phyloP scores from a whole-genome alignment of 2,888 invertebrate genomes.

The Cybosia mesomella region DNA sequence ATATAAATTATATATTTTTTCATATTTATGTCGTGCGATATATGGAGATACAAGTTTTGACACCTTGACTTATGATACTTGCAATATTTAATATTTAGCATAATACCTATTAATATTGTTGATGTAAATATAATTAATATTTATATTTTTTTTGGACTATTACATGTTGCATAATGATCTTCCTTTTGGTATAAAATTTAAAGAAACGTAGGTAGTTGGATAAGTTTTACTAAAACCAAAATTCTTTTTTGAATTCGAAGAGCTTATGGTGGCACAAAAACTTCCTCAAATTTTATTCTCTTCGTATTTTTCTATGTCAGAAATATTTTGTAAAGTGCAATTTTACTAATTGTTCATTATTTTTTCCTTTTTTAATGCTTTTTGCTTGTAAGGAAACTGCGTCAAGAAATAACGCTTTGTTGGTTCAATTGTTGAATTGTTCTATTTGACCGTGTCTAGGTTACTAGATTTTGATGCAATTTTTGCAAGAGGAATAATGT shows the following conservation, averaged over 20 bases:
- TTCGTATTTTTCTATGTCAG: conserved; percentile 53
- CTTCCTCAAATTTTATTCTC: conserved; percentile 46
- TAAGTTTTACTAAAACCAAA: conserved; percentile 48
- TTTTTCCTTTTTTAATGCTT: conserved; percentile 41
- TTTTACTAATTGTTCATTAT: conserved; percentile 44
- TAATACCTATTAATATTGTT: conserved; percentile 63
- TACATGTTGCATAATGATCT: conserved; percentile 52
- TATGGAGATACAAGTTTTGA: conserved; percentile 55
- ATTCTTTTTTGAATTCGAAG: conserved; percentile 53
- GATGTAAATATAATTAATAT: conserved; percentile 68
- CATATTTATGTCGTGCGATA: conserved; percentile 58
- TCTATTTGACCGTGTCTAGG: conserved; percentile 23
- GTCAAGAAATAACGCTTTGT: conserved; percentile 28
- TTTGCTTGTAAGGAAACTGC: conserved; percentile 41
- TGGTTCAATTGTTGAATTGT: conserved; percentile 24
- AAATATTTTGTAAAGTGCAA: conserved; percentile 50
- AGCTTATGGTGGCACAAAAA: conserved; percentile 67
- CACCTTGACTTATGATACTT: conserved; percentile 76
- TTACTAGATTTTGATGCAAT: conserved; percentile 37
- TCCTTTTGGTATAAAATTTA: conserved; percentile 51
- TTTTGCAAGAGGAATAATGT: conserved; percentile 52
- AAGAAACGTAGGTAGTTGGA: conserved; percentile 41
- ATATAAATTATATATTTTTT: conserved; percentile 81
- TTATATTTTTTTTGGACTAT: conserved; percentile 53
- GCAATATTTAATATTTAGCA: conserved; percentile 77